Percentiles rank a stretch among this genome's conserved stretches.
These are phyloP conservation scores for Sus scrofa DNA, from an alignment of 2,113 vertebrate genomes.

Conservation along the genomic window DNA sequence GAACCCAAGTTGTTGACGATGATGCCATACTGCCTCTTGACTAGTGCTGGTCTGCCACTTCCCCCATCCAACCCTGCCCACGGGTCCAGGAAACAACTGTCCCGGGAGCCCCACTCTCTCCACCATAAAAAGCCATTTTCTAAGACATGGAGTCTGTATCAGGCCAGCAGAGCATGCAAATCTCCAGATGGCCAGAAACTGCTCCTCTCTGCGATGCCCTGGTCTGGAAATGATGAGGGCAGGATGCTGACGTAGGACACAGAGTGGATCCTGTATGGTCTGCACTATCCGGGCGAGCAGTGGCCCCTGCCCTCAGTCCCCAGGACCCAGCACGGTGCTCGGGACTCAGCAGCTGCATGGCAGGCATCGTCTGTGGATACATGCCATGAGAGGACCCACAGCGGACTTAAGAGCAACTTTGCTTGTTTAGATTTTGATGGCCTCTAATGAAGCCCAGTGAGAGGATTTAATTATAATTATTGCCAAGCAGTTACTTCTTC, in stretches of 20 bases:
- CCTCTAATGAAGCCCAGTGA: conserved; percentile 48
- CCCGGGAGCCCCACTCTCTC: neutral
- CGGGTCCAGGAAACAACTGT: neutral
- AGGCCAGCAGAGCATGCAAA: neutral
- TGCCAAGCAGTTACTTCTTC: conserved; percentile 24
- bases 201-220: neutral
- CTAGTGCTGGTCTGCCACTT: neutral
- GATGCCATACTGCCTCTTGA: neutral
- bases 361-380: conserved; percentile 5
- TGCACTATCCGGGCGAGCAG: neutral
- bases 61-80: neutral
- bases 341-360: neutral
- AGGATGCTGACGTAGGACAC: neutral
- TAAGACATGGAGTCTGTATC: neutral
- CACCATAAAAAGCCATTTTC: conserved; percentile 3
- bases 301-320: neutral
- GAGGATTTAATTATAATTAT: conserved; percentile 50
- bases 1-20: neutral
- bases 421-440: conserved; percentile 38
- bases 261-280: neutral
- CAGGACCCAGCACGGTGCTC: neutral
- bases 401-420: neutral
- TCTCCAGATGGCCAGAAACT: conserved; percentile 16
- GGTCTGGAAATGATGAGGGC: neutral
- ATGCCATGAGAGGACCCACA: neutral